phyloP scores from a whole-genome alignment of 1,140 invertebrate species.

The Chlorops oryzae region DNA sequence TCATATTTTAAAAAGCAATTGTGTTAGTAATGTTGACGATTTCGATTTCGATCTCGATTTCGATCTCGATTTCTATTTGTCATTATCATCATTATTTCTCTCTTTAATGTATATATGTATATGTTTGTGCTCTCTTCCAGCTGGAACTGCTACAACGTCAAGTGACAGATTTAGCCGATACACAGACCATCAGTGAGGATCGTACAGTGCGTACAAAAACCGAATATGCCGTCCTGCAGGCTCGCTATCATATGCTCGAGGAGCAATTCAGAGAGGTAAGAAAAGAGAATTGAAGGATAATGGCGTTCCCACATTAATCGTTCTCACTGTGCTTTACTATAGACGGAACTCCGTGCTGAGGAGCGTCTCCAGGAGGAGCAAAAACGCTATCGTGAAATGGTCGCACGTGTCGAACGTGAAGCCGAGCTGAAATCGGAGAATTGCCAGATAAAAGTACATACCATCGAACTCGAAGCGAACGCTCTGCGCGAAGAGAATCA shows the following conservation, averaged over 20 bases:
- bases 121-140: slow-evolving; percentile 50
- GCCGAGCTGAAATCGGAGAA: slow-evolving; percentile 81
- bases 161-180: slow-evolving; percentile 78
- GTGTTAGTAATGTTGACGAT: slow-evolving; percentile 33
- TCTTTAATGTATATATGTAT: neutral
- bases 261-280: slow-evolving; percentile 80
- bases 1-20: slow-evolving; percentile 39
- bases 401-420: slow-evolving; percentile 75
- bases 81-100: too few relatives aligned
- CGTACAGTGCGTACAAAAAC: slow-evolving; percentile 79
- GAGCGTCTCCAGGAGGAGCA: slow-evolving; percentile 81
- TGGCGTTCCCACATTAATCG: neutral
- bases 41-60: too few relatives aligned
- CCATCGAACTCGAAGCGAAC: slow-evolving; percentile 70
- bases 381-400: slow-evolving; percentile 71
- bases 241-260: slow-evolving; percentile 83
- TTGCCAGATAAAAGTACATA: slow-evolving; percentile 71
- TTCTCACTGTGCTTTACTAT: slow-evolving; percentile 4
- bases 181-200: slow-evolving; percentile 76
- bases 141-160: slow-evolving; percentile 86
- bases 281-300: neutral
- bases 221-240: slow-evolving; percentile 83
- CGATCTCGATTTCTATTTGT: too few relatives aligned
- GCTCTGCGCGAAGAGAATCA: slow-evolving; percentile 70
- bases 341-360: slow-evolving; percentile 74